Conservation (phyloP, 2,113 vertebrate species). For the Sclerurus mexicanus region DNA sequence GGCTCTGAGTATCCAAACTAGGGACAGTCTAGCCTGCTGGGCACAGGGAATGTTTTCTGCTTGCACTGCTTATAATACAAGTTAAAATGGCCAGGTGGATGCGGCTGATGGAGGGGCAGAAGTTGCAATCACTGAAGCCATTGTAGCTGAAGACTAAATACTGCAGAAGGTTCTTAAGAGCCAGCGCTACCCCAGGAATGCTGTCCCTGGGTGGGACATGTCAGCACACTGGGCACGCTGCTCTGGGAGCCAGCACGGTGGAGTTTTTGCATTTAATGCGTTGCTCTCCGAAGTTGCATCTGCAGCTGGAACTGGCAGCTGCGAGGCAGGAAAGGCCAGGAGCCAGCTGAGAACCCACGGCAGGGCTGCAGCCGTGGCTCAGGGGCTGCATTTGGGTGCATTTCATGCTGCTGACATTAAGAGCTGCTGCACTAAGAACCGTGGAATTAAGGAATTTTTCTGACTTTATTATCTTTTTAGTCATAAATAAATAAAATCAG, state of each 20-base stretch:
- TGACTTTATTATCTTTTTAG: not conserved
- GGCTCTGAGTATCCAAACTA: not conserved
- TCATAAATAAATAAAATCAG: not conserved
- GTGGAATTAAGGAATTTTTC: not conserved
- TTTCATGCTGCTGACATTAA: not conserved
- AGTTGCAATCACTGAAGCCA: not conserved
- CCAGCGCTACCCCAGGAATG: not conserved
- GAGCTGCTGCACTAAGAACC: not conserved
- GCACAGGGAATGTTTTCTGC: not conserved
- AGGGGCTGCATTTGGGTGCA: not conserved
- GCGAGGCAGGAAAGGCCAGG: not conserved
- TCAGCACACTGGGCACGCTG: not conserved
- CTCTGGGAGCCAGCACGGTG: not conserved
- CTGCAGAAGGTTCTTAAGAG: not conserved
- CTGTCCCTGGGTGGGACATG: accelerated
- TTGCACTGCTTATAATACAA: not conserved
- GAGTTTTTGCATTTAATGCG: not conserved
- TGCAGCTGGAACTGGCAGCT: not conserved
- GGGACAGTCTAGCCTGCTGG: not conserved
- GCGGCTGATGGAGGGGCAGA: not conserved
- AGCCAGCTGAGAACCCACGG: not conserved
- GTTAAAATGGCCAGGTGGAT: not conserved
- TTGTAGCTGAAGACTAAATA: not conserved
- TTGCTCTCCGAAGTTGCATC: not conserved
- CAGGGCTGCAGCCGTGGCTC: not conserved